Percentiles rank a stretch among this genome's conserved stretches.
These are phyloP conservation scores for Bothrops jararaca DNA, from an alignment of 2,113 vertebrate species.

Conservation along the genomic window DNA sequence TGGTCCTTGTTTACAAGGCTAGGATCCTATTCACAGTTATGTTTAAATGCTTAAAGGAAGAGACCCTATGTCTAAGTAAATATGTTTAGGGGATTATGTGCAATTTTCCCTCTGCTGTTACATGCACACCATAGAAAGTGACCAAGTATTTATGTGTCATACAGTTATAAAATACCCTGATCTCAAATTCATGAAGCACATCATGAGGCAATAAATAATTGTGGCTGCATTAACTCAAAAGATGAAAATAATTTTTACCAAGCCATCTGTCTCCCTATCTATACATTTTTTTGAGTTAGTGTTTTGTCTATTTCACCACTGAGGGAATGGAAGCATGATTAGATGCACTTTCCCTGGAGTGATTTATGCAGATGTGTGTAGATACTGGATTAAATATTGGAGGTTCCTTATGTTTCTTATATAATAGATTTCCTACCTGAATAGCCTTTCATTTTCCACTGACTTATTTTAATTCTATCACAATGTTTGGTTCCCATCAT, in stretches of 20 bases:
- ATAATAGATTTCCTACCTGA: background rate
- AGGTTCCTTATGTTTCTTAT: background rate
- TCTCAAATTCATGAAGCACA: background rate
- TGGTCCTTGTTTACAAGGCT: background rate
- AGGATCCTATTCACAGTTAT: background rate
- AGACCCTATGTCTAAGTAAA: background rate
- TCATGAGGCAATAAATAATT: slow-evolving; percentile 6
- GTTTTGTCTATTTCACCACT: background rate
- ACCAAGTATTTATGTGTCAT: background rate
- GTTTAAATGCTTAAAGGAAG: background rate
- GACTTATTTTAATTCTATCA: background rate
- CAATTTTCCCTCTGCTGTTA: background rate
- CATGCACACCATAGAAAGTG: background rate
- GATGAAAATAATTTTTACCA: background rate
- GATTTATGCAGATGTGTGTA: background rate
- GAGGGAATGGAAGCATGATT: background rate
- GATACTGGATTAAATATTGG: background rate
- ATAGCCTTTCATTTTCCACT: background rate
- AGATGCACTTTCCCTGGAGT: background rate
- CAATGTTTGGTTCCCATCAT: background rate
- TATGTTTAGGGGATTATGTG: background rate
- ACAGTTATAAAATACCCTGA: background rate
- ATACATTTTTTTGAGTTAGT: background rate
- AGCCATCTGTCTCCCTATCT: background rate
- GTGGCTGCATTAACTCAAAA: background rate